These are phyloP conservation scores for Colistium nudipinnis DNA, from an alignment of 2,113 vertebrate genomes.

Conservation along the genomic window DNA sequence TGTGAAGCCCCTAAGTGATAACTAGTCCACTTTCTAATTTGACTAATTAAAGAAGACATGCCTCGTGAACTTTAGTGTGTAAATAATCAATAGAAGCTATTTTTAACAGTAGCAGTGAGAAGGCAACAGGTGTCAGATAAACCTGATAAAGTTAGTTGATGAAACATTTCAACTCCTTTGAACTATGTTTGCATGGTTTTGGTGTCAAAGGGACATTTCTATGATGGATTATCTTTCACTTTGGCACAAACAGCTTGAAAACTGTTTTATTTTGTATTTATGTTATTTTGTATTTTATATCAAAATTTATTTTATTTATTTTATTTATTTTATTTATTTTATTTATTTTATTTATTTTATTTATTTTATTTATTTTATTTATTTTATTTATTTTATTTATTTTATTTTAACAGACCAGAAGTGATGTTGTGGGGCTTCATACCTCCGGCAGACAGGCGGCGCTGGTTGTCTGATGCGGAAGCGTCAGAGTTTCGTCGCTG, in stretches of 20 bases:
- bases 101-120: constrained; percentile 45
- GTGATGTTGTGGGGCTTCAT: too few species aligned
- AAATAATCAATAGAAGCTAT: not conserved
- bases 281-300: not conserved
- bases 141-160: constrained; percentile 25
- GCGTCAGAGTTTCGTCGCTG: constrained; percentile 24
- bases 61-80: not conserved
- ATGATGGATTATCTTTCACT: not conserved
- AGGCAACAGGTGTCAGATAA: constrained; percentile 39
- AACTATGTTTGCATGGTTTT: not conserved
- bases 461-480: too few species aligned
- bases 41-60: not conserved
- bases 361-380: too few species aligned
- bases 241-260: too few species aligned
- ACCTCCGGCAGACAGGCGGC: too few species aligned
- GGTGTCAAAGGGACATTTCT: not conserved
- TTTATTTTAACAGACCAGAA: too few species aligned
- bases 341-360: too few species aligned
- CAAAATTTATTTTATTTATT: not conserved
- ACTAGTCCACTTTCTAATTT: too few species aligned
- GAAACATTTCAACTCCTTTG: not conserved
- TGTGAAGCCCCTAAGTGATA: too few species aligned
- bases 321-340: too few species aligned
- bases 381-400: too few species aligned
- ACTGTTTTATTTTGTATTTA: too few species aligned